A percentile compares a stretch with the other conserved stretches of the same genome.
phyloP scores from a whole-genome alignment of 1,140 invertebrate genomes.

The Sesamia nonagrioides region DNA sequence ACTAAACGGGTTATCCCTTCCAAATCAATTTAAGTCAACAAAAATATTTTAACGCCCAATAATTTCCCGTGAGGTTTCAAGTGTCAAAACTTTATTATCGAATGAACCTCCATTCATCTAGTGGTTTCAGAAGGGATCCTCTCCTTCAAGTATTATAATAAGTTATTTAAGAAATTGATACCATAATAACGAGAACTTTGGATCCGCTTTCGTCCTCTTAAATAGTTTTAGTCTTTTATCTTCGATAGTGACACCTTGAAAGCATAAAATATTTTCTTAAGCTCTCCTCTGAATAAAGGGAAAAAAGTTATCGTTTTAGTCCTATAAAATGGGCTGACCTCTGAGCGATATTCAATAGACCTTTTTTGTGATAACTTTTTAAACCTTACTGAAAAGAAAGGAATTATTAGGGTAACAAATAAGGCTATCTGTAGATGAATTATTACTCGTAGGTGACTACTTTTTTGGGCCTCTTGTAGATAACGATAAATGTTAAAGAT shows the following conservation, averaged over 20 bases:
- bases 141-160: conserved; percentile 38
- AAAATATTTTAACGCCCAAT: conserved; percentile 49
- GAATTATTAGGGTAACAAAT: conserved; percentile 43
- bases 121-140: conserved; percentile 10
- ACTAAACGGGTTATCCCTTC: conserved; percentile 47
- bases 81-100: conserved; percentile 50
- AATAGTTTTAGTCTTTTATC: conserved; percentile 46
- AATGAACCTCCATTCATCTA: conserved; percentile 39
- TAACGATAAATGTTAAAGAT: background rate
- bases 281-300: conserved; percentile 9
- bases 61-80: conserved; percentile 44
- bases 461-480: conserved; percentile 2
- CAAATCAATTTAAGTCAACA: conserved; percentile 47
- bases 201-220: background rate
- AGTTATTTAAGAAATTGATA: conserved; percentile 44
- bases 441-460: conserved; percentile 28
- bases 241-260: conserved; percentile 28
- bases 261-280: conserved; percentile 35
- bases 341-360: conserved; percentile 36
- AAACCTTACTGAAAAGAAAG: conserved; percentile 41
- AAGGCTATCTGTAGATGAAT: conserved; percentile 33
- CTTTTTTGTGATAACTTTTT: conserved; percentile 41
- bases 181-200: conserved; percentile 20
- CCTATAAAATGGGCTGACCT: conserved; percentile 40
- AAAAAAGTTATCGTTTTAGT: conserved; percentile 38